A percentile compares a stretch with the other conserved stretches of the same genome.
phyloP scores from a whole-genome alignment of 2,113 vertebrate genomes.

The Callionymus lyra region DNA sequence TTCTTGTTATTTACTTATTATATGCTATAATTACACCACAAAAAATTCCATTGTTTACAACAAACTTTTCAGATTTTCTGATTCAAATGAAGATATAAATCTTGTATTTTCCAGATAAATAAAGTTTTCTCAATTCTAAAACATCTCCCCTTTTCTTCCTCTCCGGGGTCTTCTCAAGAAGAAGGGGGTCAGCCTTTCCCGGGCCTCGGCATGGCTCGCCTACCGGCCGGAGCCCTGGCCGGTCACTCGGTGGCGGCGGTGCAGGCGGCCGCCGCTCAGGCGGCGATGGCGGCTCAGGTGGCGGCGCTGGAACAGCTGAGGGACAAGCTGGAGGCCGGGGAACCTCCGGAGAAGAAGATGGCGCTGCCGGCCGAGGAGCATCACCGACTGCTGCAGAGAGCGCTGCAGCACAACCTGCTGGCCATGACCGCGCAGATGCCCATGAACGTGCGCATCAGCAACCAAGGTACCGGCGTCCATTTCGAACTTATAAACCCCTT shows the following conservation, averaged over 20 bases:
- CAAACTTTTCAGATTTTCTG: too few relatives aligned
- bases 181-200: constrained; percentile 70
- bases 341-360: constrained; percentile 94
- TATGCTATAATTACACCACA: too few relatives aligned
- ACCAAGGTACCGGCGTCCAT: constrained; percentile 71
- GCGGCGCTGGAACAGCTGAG: constrained; percentile 88
- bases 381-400: constrained; percentile 85
- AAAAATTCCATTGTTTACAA: too few relatives aligned
- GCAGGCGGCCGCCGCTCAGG: constrained; percentile 76
- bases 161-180: constrained; percentile 79
- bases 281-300: constrained; percentile 77
- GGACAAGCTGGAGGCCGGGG: constrained; percentile 88
- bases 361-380: constrained; percentile 82
- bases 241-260: constrained; percentile 77
- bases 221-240: constrained; percentile 67
- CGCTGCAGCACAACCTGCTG: constrained; percentile 90
- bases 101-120: too few relatives aligned
- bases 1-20: too few relatives aligned
- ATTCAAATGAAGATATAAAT: too few relatives aligned
- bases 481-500: too few relatives aligned
- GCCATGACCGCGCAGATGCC: constrained; percentile 91
- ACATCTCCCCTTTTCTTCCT: constrained; percentile 6
- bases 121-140: too few relatives aligned
- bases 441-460: constrained; percentile 97
- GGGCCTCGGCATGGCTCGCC: constrained; percentile 56